Evolutionary conservation across 2,888 invertebrate species (phyloP), one percentile per base, ranked within the genome.

Genomic region (Hypselothyrea guttata): DNA sequence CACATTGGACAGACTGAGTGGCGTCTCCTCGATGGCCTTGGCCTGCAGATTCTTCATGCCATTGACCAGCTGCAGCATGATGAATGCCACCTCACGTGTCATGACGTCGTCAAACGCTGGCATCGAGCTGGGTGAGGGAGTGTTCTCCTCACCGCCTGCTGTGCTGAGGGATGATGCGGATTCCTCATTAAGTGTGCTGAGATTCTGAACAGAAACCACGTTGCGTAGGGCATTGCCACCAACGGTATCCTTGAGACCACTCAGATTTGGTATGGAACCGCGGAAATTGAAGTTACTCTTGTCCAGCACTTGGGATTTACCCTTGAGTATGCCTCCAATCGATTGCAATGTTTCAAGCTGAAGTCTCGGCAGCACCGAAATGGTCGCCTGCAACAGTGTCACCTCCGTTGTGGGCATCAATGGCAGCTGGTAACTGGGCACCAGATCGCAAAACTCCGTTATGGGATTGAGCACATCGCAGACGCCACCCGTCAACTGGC

Each of bases 1-100:
- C 73, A 96, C 94, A 68, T 94, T 94, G 28, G 93, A 93, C 56
- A 95, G 89, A 64, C 93, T 92, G 41, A 93, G 91, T 0, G 95
- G 92, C 30, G 95, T 91, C 77, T 96, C 96, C 86, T 96, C 96
- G 16, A 95, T 93, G 1, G 96, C 96, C 71, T 95, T 93, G 0
- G 95, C 94, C 88, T 96, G 96, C 16, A 96, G 91, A 84, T 93
- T 94, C 88, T 96, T 96, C 71, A 96, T 90, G 0, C 95, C 95
- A 72, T 95, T 95, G 18, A 96, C 94, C 59, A 96, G 90, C 84
- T 96, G 96, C 49, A 96, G 91, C 91, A 96, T 92, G 69, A 96
- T 92, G 87, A 96, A 95, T 64, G 94, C 93, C 35, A 94, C 93
- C 72, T 95, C 95, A 41, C 92, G 91, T 61, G 90, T 91, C 75